A percentile compares a stretch with the other conserved stretches of the same genome.
Conservation (phyloP, 2,888 invertebrate genomes). For the Tineola bisselliella region DNA sequence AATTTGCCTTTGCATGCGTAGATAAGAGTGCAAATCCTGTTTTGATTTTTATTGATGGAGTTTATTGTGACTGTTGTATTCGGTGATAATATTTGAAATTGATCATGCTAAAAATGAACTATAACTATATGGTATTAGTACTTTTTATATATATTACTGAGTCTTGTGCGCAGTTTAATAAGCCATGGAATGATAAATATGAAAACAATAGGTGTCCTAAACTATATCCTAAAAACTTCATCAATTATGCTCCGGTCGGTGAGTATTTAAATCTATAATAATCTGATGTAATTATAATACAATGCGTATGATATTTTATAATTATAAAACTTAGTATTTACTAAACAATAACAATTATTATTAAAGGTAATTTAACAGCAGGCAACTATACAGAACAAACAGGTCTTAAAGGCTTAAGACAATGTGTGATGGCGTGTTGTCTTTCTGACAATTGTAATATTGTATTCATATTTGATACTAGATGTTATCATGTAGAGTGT, state of each 20-base stretch:
- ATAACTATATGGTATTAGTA: neutral
- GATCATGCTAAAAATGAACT: neutral
- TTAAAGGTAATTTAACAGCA: conserved; percentile 61
- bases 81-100: neutral
- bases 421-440: conserved; percentile 77
- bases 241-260: conserved; percentile 66
- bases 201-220: conserved; percentile 64
- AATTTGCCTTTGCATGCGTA: neutral
- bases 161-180: conserved; percentile 45
- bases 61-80: neutral
- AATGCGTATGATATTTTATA: no score
- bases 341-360: no score
- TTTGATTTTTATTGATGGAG: neutral
- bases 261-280: conserved; percentile 28
- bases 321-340: no score
- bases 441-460: conserved; percentile 76
- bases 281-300: neutral
- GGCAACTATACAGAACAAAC: conserved; percentile 70
- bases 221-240: conserved; percentile 64
- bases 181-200: conserved; percentile 57
- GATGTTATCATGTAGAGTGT: conserved; percentile 83
- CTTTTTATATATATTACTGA: conserved; percentile 26
- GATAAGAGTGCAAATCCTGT: conserved; percentile 5
- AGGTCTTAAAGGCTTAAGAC: conserved; percentile 60
- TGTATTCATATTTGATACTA: conserved; percentile 77